A percentile compares a stretch with the other conserved stretches of the same genome.
Evolutionary conservation across 2,888 invertebrate genomes (phyloP).

Genomic region (Furcula furcula): DNA sequence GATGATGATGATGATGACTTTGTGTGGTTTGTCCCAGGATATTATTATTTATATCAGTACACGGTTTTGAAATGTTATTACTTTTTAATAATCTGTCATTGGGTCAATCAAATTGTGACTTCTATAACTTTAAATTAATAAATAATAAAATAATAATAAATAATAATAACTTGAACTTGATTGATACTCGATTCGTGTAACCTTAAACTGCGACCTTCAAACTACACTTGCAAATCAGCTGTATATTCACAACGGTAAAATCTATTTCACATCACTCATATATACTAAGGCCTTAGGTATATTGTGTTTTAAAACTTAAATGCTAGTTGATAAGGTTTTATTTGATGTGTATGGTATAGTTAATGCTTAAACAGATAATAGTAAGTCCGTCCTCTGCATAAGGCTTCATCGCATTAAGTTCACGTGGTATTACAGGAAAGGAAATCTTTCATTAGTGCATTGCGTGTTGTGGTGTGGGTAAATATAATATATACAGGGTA

Average conservation of each 20-base stretch:
- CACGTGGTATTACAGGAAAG: constrained; percentile 43
- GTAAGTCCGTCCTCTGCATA: constrained; percentile 43
- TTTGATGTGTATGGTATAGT: neutral
- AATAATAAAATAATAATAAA: too few species aligned
- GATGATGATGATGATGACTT: too few species aligned
- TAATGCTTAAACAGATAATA: constrained; percentile 28
- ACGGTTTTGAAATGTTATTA: too few species aligned
- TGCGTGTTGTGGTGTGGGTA: too few species aligned
- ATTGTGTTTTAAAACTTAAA: constrained; percentile 1
- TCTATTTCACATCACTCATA: constrained; percentile 3
- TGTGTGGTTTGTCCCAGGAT: too few species aligned
- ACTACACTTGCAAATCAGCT: constrained; percentile 7
- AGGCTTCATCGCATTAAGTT: constrained; percentile 65
- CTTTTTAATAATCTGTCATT: too few species aligned
- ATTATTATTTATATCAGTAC: too few species aligned
- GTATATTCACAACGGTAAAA: neutral
- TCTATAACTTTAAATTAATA: too few species aligned
- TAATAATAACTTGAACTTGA: constrained; percentile 42
- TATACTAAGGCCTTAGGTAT: constrained; percentile 1
- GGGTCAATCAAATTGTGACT: neutral
- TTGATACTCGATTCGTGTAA: too few species aligned
- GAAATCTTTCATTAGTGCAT: constrained; percentile 44
- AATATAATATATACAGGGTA: too few species aligned
- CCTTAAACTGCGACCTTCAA: constrained; percentile 13
- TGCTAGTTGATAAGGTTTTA: constrained; percentile 7